A percentile compares a stretch with the other conserved stretches of the same genome.
phyloP scores from a whole-genome alignment of 2,888 invertebrate genomes.

The Cheilosia scutellata region DNA sequence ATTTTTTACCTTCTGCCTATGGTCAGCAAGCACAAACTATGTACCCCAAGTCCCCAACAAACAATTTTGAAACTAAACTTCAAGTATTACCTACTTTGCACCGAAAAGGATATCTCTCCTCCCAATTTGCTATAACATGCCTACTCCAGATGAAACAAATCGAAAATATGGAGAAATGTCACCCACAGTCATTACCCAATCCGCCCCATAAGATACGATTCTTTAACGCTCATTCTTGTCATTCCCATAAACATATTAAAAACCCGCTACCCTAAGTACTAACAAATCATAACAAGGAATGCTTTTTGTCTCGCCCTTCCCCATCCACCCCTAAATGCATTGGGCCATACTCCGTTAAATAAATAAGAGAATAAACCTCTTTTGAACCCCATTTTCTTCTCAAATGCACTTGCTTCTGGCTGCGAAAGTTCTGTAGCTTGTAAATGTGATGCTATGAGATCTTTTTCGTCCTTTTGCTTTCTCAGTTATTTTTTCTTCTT shows the following conservation, averaged over 20 bases:
- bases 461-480: slow-evolving; percentile 23
- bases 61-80: neutral
- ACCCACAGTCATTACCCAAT: neutral
- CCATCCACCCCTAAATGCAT: slow-evolving; percentile 28
- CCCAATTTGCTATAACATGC: neutral
- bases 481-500: neutral
- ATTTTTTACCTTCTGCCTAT: too few relatives aligned
- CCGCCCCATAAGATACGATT: slow-evolving; percentile 38
- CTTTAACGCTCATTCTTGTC: slow-evolving; percentile 41
- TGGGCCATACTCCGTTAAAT: slow-evolving; percentile 26
- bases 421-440: slow-evolving; percentile 72
- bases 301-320: neutral
- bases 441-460: slow-evolving; percentile 64
- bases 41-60: too few relatives aligned
- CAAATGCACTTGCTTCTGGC: slow-evolving; percentile 72
- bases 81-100: neutral
- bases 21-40: too few relatives aligned
- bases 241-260: slow-evolving; percentile 55
- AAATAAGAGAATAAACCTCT: slow-evolving; percentile 45
- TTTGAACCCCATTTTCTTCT: slow-evolving; percentile 62
- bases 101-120: too few relatives aligned
- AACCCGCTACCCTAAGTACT: slow-evolving; percentile 35
- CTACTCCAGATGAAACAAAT: slow-evolving; percentile 27
- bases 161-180: slow-evolving; percentile 23
- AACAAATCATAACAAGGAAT: slow-evolving; percentile 53